Evolutionary conservation across 37 sponge, comb jelly and placozoan species (phyloP), one percentile per base, ranked within the genome.

Genomic region (Geodia barretti): DNA sequence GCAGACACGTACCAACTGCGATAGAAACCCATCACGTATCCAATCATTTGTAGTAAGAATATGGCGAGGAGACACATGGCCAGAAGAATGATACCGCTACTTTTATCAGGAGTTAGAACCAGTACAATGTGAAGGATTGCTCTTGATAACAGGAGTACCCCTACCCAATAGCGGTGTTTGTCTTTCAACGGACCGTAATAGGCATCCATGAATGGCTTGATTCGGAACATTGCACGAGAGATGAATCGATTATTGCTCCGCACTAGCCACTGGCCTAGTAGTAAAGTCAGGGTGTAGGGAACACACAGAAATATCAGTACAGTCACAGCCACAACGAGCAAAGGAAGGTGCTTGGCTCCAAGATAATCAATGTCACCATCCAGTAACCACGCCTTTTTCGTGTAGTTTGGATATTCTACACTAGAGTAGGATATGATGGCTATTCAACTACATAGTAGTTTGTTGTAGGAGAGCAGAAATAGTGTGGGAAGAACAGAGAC

Each of bases 301-400:
- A 77, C 24, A 62, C 59, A 62, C 64, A 77, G 77, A 17, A 64
- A 35, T 23, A 35, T 11, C 26, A 64, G 1, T 8, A 62, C 19
- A 31, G 34, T 20, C 4, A 29, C 34, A n/a, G 36, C 41, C 24
- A 62, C 41, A 1, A 62, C 1, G 40, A 77, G 63, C 24, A 77
- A 39, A 36, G 26, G 41, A 4, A 77, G 29, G 40, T 77, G 77
- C 25, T 38, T 62, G 5, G 62, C 63, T 20, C 29, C 39, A 0
- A 77, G 25, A 35, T 77, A 77, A 9, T 64, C 77, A 8, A 64
- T 34, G 64, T 63, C 63, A 40, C 28, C 64, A 34, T 77, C 64
- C 23, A 34, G 35, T 20, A 37, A 9, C 77, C 77, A 77, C n/a
- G 41, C 47, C 26, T 5, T n/a, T 7, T 36, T 29, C 3, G n/a